These are phyloP conservation scores for Microplitis demolitor DNA, from an alignment of 1,140 invertebrate genomes.

Conservation along the genomic window DNA sequence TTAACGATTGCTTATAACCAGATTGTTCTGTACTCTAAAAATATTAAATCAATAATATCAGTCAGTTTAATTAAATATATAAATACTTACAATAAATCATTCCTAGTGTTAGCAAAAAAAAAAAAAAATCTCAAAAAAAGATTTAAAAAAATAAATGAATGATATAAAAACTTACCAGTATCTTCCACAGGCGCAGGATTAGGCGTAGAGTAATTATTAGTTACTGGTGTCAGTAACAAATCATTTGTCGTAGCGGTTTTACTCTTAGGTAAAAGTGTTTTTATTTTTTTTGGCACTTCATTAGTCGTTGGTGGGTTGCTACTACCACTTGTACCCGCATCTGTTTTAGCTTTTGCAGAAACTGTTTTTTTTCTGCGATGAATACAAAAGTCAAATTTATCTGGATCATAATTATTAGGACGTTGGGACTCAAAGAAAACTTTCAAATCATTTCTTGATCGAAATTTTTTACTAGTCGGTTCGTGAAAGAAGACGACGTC, in stretches of 20 bases:
- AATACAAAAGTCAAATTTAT: slow-evolving; percentile 61
- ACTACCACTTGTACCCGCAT: slow-evolving; percentile 32
- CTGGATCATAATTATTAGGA: slow-evolving; percentile 50
- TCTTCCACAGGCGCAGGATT: slow-evolving; percentile 25
- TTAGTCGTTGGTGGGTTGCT: not conserved
- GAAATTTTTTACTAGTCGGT: slow-evolving; percentile 57
- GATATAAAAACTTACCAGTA: slow-evolving; percentile 43
- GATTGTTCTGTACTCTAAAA: not conserved
- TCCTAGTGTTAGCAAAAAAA: slow-evolving; percentile 37
- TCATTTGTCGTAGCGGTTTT: slow-evolving; percentile 36
- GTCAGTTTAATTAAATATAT: not conserved
- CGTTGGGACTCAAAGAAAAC: slow-evolving; percentile 55
- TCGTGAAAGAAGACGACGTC: slow-evolving; percentile 74
- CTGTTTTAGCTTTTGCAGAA: slow-evolving; percentile 31
- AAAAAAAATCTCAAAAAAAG: slow-evolving; percentile 20
- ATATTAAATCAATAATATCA: slow-evolving; percentile 12
- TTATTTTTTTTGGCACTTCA: slow-evolving; percentile 51
- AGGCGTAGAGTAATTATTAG: slow-evolving; percentile 24
- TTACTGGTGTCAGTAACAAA: slow-evolving; percentile 19
- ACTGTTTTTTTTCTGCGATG: slow-evolving; percentile 49
- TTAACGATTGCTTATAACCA: too few species aligned
- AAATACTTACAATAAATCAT: slow-evolving; percentile 49
- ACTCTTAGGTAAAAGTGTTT: slow-evolving; percentile 54
- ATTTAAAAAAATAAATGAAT: slow-evolving; percentile 5
- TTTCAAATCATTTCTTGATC: slow-evolving; percentile 58